phyloP scores from a whole-genome alignment of 1,140 invertebrate genomes.

The Chironomus tepperi region DNA sequence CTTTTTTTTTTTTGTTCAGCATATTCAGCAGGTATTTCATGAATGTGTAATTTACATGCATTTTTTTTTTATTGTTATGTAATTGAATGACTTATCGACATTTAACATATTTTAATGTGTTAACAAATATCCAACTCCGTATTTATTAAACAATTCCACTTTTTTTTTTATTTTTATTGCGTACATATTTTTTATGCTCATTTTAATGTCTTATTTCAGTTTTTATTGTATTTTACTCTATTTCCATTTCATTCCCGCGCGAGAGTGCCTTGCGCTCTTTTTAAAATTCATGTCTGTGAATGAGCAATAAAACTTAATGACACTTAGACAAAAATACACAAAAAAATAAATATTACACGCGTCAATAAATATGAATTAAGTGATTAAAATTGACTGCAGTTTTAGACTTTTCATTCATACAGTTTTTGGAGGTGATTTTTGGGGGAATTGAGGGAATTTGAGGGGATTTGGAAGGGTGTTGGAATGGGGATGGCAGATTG shows the following conservation, averaged over 20 bases:
- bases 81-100: conserved; percentile 8
- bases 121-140: background rate
- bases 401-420: background rate
- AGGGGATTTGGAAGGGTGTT: no score
- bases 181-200: background rate
- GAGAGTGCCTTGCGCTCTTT: no score
- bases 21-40: background rate
- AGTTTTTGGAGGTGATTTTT: no score
- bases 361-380: conserved; percentile 14
- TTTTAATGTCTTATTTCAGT: no score
- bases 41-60: background rate
- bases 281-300: conserved; percentile 13
- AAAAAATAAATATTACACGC: background rate
- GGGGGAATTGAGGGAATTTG: no score
- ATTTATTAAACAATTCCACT: background rate
- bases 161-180: conserved; percentile 1
- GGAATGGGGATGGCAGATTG: no score
- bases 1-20: background rate
- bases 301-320: conserved; percentile 9
- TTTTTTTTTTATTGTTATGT: conserved; percentile 15
- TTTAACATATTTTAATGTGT: conserved; percentile 6
- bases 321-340: background rate
- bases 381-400: background rate
- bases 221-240: no score
- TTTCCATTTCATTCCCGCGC: no score